Percentiles rank a stretch among this genome's conserved stretches.
Conservation (phyloP, 1,140 invertebrate species). For the Drosophila pruinosa region DNA sequence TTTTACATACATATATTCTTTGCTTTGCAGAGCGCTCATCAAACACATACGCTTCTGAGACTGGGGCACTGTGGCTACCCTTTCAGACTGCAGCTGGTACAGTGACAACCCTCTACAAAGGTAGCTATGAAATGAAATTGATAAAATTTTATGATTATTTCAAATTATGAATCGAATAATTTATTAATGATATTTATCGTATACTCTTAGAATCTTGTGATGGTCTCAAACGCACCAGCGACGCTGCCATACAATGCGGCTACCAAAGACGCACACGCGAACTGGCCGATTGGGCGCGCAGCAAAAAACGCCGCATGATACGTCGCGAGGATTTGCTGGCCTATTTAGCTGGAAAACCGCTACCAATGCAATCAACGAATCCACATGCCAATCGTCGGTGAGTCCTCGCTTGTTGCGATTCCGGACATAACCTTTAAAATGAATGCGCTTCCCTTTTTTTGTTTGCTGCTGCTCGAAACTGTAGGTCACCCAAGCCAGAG, state of each 20-base stretch:
- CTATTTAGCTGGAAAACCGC: slow-evolving; percentile 90
- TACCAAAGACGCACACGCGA: slow-evolving; percentile 90
- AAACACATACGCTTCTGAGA: slow-evolving; percentile 83
- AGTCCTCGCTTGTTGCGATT: slow-evolving; percentile 43
- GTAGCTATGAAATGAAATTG: slow-evolving; percentile 76
- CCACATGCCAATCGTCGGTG: slow-evolving; percentile 83
- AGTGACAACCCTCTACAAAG: slow-evolving; percentile 92
- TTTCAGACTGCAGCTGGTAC: slow-evolving; percentile 92
- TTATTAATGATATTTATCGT: not conserved
- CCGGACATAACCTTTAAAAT: slow-evolving; percentile 36
- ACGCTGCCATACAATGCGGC: slow-evolving; percentile 89
- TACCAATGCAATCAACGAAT: slow-evolving; percentile 85
- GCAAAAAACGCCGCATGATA: slow-evolving; percentile 88
- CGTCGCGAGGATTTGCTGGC: slow-evolving; percentile 90
- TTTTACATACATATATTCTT: not conserved
- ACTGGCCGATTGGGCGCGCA: slow-evolving; percentile 90
- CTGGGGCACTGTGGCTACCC: slow-evolving; percentile 89
- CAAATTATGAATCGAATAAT: no score
- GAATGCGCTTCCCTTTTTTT: not conserved
- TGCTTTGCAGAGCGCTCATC: slow-evolving; percentile 67
- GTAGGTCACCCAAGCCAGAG: slow-evolving; percentile 74
- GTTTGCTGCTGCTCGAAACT: no score
- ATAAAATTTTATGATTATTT: not conserved
- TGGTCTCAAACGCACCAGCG: slow-evolving; percentile 87
- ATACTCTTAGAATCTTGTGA: slow-evolving; percentile 87